Conservation (phyloP, 2,888 invertebrate genomes). For the Agonum fuliginosum region DNA sequence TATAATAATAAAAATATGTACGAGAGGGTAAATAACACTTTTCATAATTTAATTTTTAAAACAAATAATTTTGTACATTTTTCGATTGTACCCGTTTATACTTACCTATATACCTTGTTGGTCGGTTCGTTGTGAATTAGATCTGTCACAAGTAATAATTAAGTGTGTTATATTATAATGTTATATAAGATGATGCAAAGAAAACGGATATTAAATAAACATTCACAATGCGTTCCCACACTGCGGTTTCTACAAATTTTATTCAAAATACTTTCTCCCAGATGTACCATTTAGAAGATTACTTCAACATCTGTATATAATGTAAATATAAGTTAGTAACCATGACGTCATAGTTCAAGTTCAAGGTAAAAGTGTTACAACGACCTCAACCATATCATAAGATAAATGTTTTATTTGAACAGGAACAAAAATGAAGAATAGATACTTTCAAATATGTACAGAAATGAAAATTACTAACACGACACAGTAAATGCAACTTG, state of each 20-base stretch:
- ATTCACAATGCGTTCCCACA: constrained; percentile 8
- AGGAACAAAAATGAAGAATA: constrained; percentile 7
- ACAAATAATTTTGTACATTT: no score
- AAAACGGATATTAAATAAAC: constrained; percentile 9
- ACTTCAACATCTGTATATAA: constrained; percentile 38
- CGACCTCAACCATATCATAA: constrained; percentile 7
- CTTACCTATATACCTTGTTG: no score
- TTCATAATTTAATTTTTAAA: no score
- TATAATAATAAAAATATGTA: no score
- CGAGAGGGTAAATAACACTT: no score
- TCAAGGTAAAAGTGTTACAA: constrained; percentile 46
- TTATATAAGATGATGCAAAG: constrained; percentile 9
- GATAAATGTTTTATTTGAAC: constrained; percentile 38
- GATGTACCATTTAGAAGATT: constrained; percentile 25
- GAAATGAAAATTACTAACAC: constrained; percentile 32
- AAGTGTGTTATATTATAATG: background rate
- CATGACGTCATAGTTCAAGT: constrained; percentile 22
- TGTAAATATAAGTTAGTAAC: constrained; percentile 15
- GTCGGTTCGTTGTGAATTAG: no score
- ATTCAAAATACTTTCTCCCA: constrained; percentile 40
- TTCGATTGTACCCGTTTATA: no score
- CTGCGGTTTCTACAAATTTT: constrained; percentile 18
- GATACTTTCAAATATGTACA: constrained; percentile 29
- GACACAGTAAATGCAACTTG: background rate
- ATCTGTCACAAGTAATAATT: no score